Percentiles rank a stretch among this genome's conserved stretches.
phyloP scores from a whole-genome alignment of 2,113 vertebrate genomes.

The Carollia perspicillata region DNA sequence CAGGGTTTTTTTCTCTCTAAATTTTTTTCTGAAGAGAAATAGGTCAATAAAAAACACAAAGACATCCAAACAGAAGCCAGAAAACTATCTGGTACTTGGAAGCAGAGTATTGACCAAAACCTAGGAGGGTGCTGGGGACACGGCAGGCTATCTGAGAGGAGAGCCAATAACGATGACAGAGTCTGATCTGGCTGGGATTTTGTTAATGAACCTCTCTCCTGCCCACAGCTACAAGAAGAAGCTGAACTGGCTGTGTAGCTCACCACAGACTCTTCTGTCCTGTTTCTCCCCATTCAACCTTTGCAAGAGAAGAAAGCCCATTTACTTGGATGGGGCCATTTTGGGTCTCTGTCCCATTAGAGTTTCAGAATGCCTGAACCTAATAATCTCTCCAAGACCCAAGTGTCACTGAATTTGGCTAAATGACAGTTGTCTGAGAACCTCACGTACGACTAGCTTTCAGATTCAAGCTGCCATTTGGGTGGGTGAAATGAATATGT shows the following conservation, averaged over 20 bases:
- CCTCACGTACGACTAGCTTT: neutral
- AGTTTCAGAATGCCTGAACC: neutral
- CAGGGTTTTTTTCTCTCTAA: neutral
- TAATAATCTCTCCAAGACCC: neutral
- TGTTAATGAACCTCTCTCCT: neutral
- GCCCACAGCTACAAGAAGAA: neutral
- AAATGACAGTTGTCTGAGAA: neutral
- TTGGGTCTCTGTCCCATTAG: neutral
- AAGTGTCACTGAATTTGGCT: neutral
- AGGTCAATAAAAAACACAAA: neutral
- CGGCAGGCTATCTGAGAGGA: neutral
- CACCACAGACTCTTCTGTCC: neutral
- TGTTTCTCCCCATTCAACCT: neutral
- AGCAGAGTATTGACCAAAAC: neutral
- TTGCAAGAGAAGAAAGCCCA: neutral
- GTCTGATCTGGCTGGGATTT: slow-evolving; percentile 7
- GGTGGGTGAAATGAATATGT: neutral
- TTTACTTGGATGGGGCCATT: neutral
- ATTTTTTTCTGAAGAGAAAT: neutral
- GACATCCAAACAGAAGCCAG: neutral
- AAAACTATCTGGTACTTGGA: neutral
- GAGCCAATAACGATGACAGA: neutral
- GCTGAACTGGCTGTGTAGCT: neutral
- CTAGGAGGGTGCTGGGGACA: neutral
- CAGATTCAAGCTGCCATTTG: neutral